These are phyloP conservation scores for Artibeus lituratus DNA, from an alignment of 2,797 vertebrate genomes.

Conservation along the genomic window DNA sequence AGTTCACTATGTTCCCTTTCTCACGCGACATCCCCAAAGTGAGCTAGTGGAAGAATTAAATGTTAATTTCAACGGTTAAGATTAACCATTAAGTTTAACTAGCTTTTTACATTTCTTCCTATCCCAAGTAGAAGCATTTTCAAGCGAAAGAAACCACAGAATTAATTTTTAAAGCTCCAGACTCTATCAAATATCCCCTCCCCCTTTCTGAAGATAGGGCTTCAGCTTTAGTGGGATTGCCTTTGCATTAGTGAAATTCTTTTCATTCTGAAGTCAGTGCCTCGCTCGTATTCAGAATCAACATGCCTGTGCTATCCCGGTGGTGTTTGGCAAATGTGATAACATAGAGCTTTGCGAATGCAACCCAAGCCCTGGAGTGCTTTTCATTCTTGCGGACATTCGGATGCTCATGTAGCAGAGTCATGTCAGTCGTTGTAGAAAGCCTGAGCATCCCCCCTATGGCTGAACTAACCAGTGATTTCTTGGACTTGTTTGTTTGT, in stretches of 20 bases:
- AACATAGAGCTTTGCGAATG: conserved; percentile 21
- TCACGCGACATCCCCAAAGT: neutral
- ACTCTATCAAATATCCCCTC: neutral
- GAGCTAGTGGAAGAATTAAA: conserved; percentile 31
- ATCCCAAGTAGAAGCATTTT: conserved; percentile 48
- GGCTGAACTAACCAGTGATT: neutral
- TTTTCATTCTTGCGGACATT: neutral
- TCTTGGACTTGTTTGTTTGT: neutral
- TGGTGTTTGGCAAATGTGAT: neutral
- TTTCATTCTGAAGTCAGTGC: neutral
- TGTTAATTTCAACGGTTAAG: conserved; percentile 25
- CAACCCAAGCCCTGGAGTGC: neutral
- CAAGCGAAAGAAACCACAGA: conserved; percentile 42
- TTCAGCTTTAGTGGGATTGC: neutral
- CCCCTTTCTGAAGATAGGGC: neutral
- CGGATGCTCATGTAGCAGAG: neutral
- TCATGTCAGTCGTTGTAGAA: neutral
- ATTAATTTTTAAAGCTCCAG: conserved; percentile 15
- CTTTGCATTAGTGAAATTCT: neutral
- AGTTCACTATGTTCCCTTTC: conserved; percentile 31
- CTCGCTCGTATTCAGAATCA: neutral
- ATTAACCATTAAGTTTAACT: conserved; percentile 52
- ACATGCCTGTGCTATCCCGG: neutral
- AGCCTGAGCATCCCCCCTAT: neutral
- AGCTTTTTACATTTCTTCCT: conserved; percentile 73